These are phyloP conservation scores for Haemorhous mexicanus DNA, from an alignment of 2,113 vertebrate genomes.

Conservation along the genomic window DNA sequence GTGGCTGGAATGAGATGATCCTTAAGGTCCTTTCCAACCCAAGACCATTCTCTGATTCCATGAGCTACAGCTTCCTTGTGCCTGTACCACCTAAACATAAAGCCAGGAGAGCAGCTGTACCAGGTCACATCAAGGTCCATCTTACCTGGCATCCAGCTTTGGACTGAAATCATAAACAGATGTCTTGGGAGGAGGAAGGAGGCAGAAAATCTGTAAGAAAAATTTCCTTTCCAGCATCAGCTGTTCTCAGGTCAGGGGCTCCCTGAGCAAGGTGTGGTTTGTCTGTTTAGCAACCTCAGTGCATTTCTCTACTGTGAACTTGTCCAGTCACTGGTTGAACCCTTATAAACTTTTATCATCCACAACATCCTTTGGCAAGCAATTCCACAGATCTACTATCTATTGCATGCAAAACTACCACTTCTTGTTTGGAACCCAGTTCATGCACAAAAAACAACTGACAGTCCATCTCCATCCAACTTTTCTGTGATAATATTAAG, in stretches of 20 bases:
- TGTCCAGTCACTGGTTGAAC: conserved; percentile 2
- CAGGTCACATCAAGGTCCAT: neutral
- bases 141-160: neutral
- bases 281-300: neutral
- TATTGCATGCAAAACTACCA: neutral
- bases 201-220: neutral
- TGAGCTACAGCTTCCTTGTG: neutral
- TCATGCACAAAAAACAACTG: neutral
- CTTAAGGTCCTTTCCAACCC: neutral
- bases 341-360: neutral
- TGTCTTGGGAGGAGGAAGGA: neutral
- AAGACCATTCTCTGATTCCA: neutral
- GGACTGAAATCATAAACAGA: neutral
- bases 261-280: neutral
- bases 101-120: neutral
- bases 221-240: neutral
- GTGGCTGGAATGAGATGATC: neutral
- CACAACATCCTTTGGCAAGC: neutral
- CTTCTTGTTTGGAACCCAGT: neutral
- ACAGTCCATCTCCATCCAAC: neutral
- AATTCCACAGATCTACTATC: neutral
- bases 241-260: neutral
- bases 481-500: neutral
- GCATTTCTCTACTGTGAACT: neutral
- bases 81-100: neutral